Evolutionary conservation across 2,888 invertebrate species (phyloP).

Genomic region (Mellilla xanthometata): DNA sequence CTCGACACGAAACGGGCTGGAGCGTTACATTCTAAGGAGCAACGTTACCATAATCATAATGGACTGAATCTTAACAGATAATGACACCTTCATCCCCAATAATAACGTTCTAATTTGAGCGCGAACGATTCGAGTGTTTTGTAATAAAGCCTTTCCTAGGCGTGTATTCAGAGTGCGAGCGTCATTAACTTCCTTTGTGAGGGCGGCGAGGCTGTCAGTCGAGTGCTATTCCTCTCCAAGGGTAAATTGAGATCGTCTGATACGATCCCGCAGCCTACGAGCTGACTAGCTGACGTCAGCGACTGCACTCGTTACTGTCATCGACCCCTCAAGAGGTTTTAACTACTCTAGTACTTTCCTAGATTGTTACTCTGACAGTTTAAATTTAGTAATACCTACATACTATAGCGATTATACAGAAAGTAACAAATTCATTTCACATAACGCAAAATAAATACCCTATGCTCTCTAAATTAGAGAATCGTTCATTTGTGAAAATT

Average conservation of each 20-base stretch:
- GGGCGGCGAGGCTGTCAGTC: conserved; percentile 53
- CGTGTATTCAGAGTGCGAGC: conserved; percentile 54
- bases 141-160: conserved; percentile 60
- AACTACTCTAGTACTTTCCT: too few relatives aligned
- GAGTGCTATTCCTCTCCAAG: conserved; percentile 67
- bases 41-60: conserved; percentile 18
- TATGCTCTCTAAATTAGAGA: too few relatives aligned
- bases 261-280: conserved; percentile 33
- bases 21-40: conserved; percentile 12
- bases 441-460: too few relatives aligned
- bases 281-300: conserved; percentile 23
- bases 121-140: conserved; percentile 54
- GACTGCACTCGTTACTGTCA: conserved; percentile 16
- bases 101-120: conserved; percentile 46
- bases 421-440: too few relatives aligned
- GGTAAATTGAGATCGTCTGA: conserved; percentile 69
- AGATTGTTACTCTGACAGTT: too few relatives aligned
- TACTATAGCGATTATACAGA: too few relatives aligned
- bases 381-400: too few relatives aligned
- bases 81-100: conserved; percentile 24
- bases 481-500: too few relatives aligned
- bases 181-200: conserved; percentile 73
- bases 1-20: conserved; percentile 9
- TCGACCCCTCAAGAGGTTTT: too few relatives aligned
- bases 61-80: conserved; percentile 17